phyloP scores from a whole-genome alignment of 2,113 vertebrate species.

The Eudorcas thomsonii region DNA sequence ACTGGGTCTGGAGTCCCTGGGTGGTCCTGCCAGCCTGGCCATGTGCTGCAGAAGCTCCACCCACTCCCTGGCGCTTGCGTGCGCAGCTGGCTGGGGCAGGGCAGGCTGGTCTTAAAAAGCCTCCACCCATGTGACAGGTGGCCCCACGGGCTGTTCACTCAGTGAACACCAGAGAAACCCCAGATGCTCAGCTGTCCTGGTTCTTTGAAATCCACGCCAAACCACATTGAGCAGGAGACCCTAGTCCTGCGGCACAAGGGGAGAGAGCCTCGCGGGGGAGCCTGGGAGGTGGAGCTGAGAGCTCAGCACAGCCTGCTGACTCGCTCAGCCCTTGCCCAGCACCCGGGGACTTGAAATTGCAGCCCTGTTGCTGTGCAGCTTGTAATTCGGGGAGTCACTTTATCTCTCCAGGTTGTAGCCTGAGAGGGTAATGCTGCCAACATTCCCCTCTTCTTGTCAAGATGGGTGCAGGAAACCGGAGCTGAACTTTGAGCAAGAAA shows the following conservation, averaged over 20 bases:
- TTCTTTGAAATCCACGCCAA: constrained; percentile 65
- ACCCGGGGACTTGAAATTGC: not conserved
- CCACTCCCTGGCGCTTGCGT: accelerated
- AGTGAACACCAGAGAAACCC: not conserved
- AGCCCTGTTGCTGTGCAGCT: not conserved
- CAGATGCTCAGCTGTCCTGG: constrained; percentile 68
- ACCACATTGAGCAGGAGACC: not conserved
- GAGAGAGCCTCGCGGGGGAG: not conserved
- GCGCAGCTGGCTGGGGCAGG: not conserved
- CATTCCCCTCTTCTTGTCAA: not conserved
- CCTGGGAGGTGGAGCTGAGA: not conserved
- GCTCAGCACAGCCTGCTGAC: not conserved
- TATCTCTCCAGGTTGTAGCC: not conserved
- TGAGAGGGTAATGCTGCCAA: not conserved
- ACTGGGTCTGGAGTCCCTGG: accelerated
- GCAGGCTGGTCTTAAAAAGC: not conserved
- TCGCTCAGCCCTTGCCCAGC: not conserved
- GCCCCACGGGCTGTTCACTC: not conserved
- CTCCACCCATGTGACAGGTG: constrained; percentile 71
- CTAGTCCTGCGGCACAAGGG: not conserved
- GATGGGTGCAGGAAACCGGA: accelerated
- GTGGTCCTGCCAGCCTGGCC: not conserved
- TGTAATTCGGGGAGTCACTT: not conserved
- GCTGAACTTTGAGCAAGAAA: not conserved
- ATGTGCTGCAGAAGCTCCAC: not conserved